Evolutionary conservation across 1,140 invertebrate genomes (phyloP), one percentile per base, ranked within the genome.

Genomic region (Drosophila mauritiana): DNA sequence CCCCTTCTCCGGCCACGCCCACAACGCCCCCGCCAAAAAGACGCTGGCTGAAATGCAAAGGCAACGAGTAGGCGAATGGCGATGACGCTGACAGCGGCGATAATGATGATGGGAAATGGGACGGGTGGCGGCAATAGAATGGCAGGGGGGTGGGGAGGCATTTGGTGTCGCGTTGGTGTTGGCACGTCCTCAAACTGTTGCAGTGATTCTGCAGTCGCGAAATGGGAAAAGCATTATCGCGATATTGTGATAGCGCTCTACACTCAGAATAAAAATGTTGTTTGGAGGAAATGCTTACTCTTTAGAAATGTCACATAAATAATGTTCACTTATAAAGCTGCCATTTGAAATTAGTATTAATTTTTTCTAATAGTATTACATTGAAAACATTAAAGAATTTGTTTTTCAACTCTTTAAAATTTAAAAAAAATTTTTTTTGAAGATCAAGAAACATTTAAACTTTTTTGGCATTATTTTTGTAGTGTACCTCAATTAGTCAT

Each of bases 1-100:
- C 45, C 10, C 4, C 4, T 27, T 7, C 5, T 34, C 22, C 52
- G 27, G 15, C 45, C 45, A 59, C 51, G 52, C 53, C 54, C 54
- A 48, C 34, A 39, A 43, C 37, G 45, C 54, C 46, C 17, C 39
- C 55, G 39, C 53, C 10, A 39, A 53, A 57, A 57, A 58, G 36
- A 56, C 73, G 76, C 58, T 67, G 61, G 76, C 58, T 67, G 61
- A 78, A 40, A 56, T 73, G 59, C 51, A 61, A 65, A 27, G 34
- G 55, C 54, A 54, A 37, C 25, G 64, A 56, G 58, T 59, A 61
- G 48, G 75, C 62, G 65, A 62, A 55, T 52, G 72, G 53, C 53
- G 54, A 65, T 53, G 72, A 45, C 53, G 62, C 62, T 57, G 62
- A 49, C 43, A 57, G 68, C 43, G 17, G 52, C 31, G 46, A 57